Base-by-base conservation (phyloP, 2,113 vertebrate genomes). In the Xiphorhynchus elegans region DNA sequence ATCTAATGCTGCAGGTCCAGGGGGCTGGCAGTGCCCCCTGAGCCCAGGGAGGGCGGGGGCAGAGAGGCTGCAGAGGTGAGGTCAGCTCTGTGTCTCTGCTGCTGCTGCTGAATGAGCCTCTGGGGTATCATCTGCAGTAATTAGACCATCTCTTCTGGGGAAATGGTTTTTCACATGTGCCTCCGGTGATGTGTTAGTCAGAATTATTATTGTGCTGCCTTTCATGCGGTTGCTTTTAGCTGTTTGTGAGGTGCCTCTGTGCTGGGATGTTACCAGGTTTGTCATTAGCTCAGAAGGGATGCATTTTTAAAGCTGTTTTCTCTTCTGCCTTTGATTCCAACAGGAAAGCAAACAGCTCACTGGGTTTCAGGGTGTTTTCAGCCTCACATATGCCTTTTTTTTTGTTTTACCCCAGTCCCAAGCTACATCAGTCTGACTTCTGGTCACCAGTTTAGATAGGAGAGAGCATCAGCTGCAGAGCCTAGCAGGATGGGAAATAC, bases 221-320 rank as follows among this genome's bases (percentile, higher is more conserved):
- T 46, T 60, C 84, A 26, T 3, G 2, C 77, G 3, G 66, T n/a
- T 92, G 74, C 70, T 93, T 92, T 92, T 64, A 83, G 86, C 93
- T 79, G 76, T 55, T 92, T 52, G 47, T 49, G 74, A 90, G 78
- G 77, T 29, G 23, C 44, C 84, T 77, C 89, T 37, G 83, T 59
- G 69, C 89, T 68, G 44, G 70, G 81, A 89, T 84, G 77, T 89
- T 75, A 67, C 68, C 63, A 76, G 72, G 40, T 68, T 92, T 81
- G 63, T 93, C 11, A 7, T 42, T 33, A 88, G 50, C 84, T 90
- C 72, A 80, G 13, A 64, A 84, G 58, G 46, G 62, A 94, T 94
- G 73, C 88, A 64, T 95, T 94, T 96, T 95, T 91, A 90, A 87
- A 92, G 76, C 68, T 93, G 49, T 90, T 96, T 97, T 90, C 78